Conservation (phyloP, 2,888 invertebrate species). For the Alcis repandata region DNA sequence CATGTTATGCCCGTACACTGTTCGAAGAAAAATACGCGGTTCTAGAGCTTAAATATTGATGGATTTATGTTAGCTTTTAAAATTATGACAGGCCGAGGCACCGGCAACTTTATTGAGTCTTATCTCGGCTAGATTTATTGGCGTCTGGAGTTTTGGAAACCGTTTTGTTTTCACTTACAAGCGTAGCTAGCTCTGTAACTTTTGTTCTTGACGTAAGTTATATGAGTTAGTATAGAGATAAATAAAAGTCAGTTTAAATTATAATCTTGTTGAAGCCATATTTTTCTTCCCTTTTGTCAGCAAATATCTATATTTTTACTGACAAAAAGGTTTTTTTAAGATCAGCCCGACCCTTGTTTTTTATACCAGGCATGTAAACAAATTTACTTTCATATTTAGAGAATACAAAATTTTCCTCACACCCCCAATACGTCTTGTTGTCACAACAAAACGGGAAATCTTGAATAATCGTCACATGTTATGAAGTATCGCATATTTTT, state of each 20-base stretch:
- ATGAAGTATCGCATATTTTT: conserved; percentile 72
- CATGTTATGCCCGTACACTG: conserved; percentile 14
- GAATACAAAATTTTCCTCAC: conserved; percentile 12
- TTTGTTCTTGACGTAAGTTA: conserved; percentile 57
- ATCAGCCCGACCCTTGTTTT: too few species aligned
- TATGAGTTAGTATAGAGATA: background rate
- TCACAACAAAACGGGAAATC: conserved; percentile 51
- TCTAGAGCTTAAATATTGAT: conserved; percentile 65
- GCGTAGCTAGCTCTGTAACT: conserved; percentile 12
- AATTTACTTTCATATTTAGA: background rate
- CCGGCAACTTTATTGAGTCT: conserved; percentile 47
- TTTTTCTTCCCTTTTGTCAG: too few species aligned
- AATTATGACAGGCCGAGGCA: conserved; percentile 70
- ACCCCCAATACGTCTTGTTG: conserved; percentile 21
- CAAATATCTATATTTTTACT: too few species aligned
- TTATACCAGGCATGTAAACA: background rate
- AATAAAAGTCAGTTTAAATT: background rate
- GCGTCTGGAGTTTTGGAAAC: conserved; percentile 24
- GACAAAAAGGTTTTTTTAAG: too few species aligned
- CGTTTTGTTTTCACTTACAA: conserved; percentile 43
- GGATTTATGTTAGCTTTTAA: conserved; percentile 84
- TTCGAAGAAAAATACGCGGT: conserved; percentile 34
- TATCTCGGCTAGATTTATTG: conserved; percentile 48
- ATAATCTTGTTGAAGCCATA: too few species aligned
- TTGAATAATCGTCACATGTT: conserved; percentile 76